phyloP scores from a whole-genome alignment of 2,797 vertebrate genomes.

The Sebastes nivosus region DNA sequence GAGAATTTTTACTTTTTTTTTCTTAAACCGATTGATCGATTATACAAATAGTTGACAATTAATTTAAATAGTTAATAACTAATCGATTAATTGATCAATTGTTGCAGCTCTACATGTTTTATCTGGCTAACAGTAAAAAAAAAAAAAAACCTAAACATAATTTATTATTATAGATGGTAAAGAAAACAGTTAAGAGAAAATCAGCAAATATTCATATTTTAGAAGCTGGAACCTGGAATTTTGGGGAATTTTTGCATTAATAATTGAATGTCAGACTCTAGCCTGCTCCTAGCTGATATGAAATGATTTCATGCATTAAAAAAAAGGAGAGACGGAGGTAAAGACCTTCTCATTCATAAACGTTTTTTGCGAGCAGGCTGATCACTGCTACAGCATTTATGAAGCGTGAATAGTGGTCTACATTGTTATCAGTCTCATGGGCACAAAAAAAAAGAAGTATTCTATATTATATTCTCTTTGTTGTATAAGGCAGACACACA shows the following conservation, averaged over 20 bases:
- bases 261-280: background rate
- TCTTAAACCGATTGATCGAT: accelerated
- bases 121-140: too few species aligned
- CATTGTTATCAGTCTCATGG: background rate
- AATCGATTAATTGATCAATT: too few species aligned
- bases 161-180: background rate
- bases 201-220: background rate
- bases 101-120: background rate
- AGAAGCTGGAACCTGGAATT: background rate
- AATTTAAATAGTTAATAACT: too few species aligned
- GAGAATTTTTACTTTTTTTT: too few species aligned
- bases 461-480: background rate
- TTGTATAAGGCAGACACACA: background rate
- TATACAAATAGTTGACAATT: too few species aligned
- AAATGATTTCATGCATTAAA: background rate
- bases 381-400: slow-evolving; percentile 8
- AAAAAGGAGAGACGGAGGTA: background rate
- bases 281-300: background rate
- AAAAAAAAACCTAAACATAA: background rate
- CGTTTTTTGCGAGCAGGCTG: background rate
- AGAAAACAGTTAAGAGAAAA: background rate
- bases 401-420: background rate
- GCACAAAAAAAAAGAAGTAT: background rate
- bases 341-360: background rate
- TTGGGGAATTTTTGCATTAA: accelerated